A percentile compares a stretch with the other conserved stretches of the same genome.
Evolutionary conservation across 2,113 vertebrate species (phyloP).

Genomic region (Callipepla californica): DNA sequence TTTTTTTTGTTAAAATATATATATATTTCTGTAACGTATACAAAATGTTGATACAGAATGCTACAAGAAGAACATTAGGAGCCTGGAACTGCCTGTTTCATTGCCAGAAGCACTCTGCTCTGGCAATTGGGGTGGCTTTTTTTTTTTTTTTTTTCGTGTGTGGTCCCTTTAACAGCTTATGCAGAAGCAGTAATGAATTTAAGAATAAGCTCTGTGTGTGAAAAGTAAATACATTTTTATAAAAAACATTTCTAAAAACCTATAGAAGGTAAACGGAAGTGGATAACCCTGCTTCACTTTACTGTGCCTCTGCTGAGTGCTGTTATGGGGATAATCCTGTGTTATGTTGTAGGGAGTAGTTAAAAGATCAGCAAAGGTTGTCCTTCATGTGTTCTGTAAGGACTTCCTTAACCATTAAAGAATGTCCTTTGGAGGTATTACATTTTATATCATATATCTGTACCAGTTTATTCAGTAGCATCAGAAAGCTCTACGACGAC

Average conservation of each 20-base stretch:
- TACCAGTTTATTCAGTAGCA: slow-evolving; percentile 9
- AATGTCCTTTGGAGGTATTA: background rate
- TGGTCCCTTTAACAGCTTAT: background rate
- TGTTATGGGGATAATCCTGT: background rate
- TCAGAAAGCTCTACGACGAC: background rate
- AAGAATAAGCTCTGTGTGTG: background rate
- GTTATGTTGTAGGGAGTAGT: background rate
- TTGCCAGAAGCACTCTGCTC: background rate
- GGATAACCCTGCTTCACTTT: background rate
- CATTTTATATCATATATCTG: background rate
- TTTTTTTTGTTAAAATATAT: background rate
- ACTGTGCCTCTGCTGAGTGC: background rate
- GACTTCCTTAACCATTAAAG: background rate
- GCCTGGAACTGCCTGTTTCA: background rate
- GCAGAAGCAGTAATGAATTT: background rate
- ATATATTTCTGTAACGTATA: background rate
- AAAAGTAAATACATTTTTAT: background rate
- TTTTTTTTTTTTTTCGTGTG: background rate
- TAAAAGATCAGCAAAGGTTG: background rate
- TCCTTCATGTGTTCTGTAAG: background rate
- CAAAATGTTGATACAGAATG: background rate
- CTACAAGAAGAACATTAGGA: background rate
- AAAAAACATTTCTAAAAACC: background rate
- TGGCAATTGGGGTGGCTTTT: background rate
- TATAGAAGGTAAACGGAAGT: background rate